Conservation (phyloP, 2,113 vertebrate species). For the Sinosuthora webbiana region DNA sequence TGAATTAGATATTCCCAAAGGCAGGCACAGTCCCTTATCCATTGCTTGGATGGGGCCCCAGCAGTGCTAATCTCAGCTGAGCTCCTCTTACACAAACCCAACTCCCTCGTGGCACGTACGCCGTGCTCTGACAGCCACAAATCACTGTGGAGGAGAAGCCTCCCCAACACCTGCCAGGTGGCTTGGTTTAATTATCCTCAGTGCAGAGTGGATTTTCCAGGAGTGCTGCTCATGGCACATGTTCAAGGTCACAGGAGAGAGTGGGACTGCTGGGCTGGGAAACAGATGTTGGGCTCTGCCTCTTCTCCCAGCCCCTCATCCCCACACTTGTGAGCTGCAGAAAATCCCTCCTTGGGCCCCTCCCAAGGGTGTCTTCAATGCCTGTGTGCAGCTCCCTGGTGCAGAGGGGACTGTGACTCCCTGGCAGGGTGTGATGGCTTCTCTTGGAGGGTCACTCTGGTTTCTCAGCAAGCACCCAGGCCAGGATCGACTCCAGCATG, state of each 20-base stretch:
- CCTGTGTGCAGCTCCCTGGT: neutral
- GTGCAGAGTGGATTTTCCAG: neutral
- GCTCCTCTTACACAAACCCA: neutral
- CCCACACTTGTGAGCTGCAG: neutral
- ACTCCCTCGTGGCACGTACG: fast-evolving
- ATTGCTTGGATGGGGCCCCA: neutral
- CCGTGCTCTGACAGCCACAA: neutral
- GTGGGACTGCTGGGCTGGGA: neutral
- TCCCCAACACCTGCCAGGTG: slow-evolving; percentile 26
- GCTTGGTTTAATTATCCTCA: neutral
- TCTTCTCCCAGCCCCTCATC: neutral
- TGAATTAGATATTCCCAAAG: neutral
- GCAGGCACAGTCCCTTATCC: neutral
- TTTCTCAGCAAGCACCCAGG: neutral
- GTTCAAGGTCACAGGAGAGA: slow-evolving; percentile 8
- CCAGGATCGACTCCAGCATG: neutral
- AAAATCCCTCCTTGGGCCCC: neutral
- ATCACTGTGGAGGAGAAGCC: neutral
- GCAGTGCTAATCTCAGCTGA: neutral
- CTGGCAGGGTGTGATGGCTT: neutral
- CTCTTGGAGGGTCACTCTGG: neutral
- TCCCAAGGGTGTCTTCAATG: neutral
- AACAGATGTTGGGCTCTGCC: neutral
- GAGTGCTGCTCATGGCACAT: neutral
- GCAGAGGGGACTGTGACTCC: neutral